Base-by-base conservation (phyloP, 2,888 invertebrate genomes). In the Eugnorisma glareosa region DNA sequence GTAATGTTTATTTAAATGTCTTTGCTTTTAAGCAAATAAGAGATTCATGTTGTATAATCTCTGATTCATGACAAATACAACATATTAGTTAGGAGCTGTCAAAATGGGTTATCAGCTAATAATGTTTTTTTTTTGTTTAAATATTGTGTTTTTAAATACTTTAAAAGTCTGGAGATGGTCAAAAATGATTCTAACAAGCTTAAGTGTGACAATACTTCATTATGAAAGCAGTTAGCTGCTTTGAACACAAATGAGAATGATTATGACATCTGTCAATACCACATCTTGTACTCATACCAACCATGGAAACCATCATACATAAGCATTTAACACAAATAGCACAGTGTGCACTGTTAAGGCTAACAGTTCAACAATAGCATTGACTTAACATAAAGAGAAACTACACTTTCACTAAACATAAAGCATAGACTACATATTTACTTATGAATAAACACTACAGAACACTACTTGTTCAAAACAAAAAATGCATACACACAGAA, bases 401-500 rank as follows among this genome's bases (percentile, higher is more conserved):
- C 83, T 87, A 63, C 75, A 90, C 92, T 92, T 92, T 92, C 92
- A 89, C 91, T 89, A 83, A 71, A 77, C 79, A 72, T 76, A 75
- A 61, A 82, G 88, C 89, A 89, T 81, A 86, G 77, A 86, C 83
- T 76, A 80, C 68, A 78, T 78, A 70, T 77, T 78, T 82, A 70
- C 81, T 66, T 84, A 67, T 4, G 67, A 67, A 79, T 77, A 73
- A 75, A 77, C 68, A 78, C 67, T 74, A 75, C 54, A 61, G 35
- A 74, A 28, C 48, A 78, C 43, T 67, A 24, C 57, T 70, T 79
- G 43, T 15, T 57, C 35, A 61, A 28, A 84, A 67, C 51, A 67
- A 67, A 78, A 67, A 59, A 8, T 24, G 31, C 43, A 28, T 48
- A 28, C 15, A 77, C 13, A 24, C 15, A 35, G 6, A 8, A 40